phyloP scores from a whole-genome alignment of 2,797 vertebrate genomes.

The Malurus leucopterus region DNA sequence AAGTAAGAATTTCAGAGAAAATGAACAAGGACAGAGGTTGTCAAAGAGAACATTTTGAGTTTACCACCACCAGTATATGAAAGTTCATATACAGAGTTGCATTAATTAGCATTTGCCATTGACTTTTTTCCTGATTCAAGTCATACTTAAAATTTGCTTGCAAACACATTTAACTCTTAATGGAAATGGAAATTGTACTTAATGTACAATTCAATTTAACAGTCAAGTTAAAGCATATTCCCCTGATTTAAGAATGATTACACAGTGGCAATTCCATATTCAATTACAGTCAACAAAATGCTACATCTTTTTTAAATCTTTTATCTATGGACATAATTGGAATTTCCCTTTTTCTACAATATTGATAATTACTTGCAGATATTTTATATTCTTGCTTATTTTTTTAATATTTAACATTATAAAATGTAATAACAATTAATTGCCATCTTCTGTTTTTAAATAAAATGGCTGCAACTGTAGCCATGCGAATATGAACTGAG shows the following conservation, averaged over 20 bases:
- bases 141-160: neutral
- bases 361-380: neutral
- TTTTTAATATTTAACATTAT: neutral
- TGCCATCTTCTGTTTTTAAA: neutral
- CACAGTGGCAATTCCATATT: neutral
- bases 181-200: too few species aligned
- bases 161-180: neutral
- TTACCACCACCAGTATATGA: neutral
- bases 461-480: neutral
- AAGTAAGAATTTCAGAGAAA: neutral
- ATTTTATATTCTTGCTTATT: neutral
- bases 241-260: neutral
- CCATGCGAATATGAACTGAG: neutral
- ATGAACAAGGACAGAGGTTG: neutral
- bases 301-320: neutral
- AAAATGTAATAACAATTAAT: neutral
- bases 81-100: neutral
- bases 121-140: neutral
- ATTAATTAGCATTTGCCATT: neutral
- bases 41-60: neutral
- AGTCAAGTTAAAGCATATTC: neutral
- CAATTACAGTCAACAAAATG: neutral
- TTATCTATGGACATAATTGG: neutral
- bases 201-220: neutral
- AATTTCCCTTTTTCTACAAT: neutral